Conservation (phyloP, 2,888 invertebrate species). For the Pandemis cinnamomeana region DNA sequence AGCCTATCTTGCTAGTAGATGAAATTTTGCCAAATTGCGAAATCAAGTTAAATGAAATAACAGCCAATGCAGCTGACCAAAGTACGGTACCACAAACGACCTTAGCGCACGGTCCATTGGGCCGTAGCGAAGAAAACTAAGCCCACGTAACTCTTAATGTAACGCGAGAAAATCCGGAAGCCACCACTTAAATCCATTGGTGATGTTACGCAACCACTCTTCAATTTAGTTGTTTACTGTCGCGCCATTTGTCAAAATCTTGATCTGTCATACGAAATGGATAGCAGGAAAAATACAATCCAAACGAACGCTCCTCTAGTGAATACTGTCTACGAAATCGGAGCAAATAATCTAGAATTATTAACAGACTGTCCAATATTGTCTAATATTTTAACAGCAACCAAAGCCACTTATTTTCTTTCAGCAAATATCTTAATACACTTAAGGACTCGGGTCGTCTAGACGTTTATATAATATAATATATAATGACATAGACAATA, state of each 20-base stretch:
- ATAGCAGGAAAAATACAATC: background rate
- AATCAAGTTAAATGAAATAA: background rate
- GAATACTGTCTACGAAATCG: background rate
- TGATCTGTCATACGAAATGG: conserved; percentile 9
- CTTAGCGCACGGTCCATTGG: conserved; percentile 19
- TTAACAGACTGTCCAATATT: background rate
- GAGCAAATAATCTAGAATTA: background rate
- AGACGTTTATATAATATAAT: conserved; percentile 17
- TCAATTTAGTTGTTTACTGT: conserved; percentile 38
- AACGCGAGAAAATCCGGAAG: conserved; percentile 40
- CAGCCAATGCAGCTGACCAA: background rate
- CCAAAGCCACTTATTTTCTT: background rate
- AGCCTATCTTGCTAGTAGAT: too few species aligned
- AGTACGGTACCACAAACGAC: conserved; percentile 6
- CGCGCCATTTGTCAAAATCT: conserved; percentile 34
- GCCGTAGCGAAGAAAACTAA: conserved; percentile 18
- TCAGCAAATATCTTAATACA: background rate
- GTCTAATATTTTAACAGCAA: background rate
- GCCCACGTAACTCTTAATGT: conserved; percentile 12
- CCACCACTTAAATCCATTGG: conserved; percentile 33
- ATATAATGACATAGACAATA: background rate
- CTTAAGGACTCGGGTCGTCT: conserved; percentile 5
- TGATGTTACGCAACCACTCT: conserved; percentile 35
- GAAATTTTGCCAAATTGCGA: too few species aligned
- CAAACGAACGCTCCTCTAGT: background rate